Base-by-base conservation (phyloP, 2,888 invertebrate species). In the Sminthurinus aureus region DNA sequence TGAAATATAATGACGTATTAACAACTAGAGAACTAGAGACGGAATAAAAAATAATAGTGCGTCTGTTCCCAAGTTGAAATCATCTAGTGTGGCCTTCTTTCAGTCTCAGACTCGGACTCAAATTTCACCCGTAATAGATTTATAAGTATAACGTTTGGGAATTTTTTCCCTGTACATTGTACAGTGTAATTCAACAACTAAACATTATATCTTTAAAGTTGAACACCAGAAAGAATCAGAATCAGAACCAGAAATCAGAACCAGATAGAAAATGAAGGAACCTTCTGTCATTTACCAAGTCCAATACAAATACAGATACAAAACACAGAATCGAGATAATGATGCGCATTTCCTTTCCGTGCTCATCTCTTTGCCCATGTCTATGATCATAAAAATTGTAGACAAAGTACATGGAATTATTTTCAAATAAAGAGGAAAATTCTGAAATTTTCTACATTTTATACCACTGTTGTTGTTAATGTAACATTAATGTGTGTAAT, bases 201-300 rank as follows among this genome's bases (percentile, higher is more conserved):
- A 4, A 38, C 3, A 38, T 38, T 38, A 38, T 6, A 38, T 38
- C 38, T 38, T 38, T 38, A 38, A 38, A 38, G 38, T 6, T 38
- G 38, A 4, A 38, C 38, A 38, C 6, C 6, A 6, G 1, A 38
- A 1, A 38, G 38, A 38, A 38, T 38, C n/a, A n/a, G n/a, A n/a
- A n/a, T n/a, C 11, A 26, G 75, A 26, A 50, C n/a, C 0, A 51
- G 52, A 51, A 74, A 26, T 26, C 67, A 58, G n/a, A 69, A 81
- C 15, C 13, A 52, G 58, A 69, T 13, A 69, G 58, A 71, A 26
- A 76, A 26, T 50, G 52, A 74, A 75, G 51, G 76, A 75, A 84
- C 84, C 84, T 84, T 81, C 84, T 84, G 84, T 84, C 84, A 84
- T 84, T 84, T 84, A 74, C 76, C 81, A 73, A 81, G 84, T 84